Conservation (phyloP, 2,797 vertebrate genomes). For the Vultur gryphus region DNA sequence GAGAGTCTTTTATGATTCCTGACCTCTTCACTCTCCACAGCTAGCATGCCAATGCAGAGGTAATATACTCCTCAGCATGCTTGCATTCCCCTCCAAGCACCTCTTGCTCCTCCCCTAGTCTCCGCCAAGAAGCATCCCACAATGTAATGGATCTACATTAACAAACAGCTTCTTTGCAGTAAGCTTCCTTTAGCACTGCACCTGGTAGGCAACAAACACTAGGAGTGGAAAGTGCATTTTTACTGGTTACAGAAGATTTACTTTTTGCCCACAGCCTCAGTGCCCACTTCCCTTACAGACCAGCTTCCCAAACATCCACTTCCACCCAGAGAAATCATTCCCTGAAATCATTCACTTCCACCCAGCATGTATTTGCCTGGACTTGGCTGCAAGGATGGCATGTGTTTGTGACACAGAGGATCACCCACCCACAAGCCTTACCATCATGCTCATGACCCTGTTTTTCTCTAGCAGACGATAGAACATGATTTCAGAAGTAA, state of each 20-base stretch:
- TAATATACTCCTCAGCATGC: neutral
- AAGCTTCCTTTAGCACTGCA: neutral
- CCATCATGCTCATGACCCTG: neutral
- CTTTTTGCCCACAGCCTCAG: neutral
- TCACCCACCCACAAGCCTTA: neutral
- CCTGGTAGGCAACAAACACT: neutral
- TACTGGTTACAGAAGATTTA: neutral
- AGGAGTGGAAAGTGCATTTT: neutral
- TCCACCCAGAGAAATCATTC: neutral
- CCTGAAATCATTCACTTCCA: neutral
- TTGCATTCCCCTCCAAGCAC: neutral
- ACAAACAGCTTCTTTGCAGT: neutral
- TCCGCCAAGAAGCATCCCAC: neutral
- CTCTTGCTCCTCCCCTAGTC: neutral
- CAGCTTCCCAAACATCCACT: neutral
- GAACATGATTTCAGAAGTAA: neutral
- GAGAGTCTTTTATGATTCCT: neutral
- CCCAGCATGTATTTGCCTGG: neutral
- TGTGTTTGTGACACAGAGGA: neutral
- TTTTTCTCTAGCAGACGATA: neutral
- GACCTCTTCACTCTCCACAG: neutral
- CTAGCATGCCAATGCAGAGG: neutral
- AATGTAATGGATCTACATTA: neutral
- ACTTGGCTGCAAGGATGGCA: neutral
- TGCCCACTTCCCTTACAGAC: neutral